These are phyloP conservation scores for Tyrannus savana DNA, from an alignment of 2,113 vertebrate species.

Conservation along the genomic window DNA sequence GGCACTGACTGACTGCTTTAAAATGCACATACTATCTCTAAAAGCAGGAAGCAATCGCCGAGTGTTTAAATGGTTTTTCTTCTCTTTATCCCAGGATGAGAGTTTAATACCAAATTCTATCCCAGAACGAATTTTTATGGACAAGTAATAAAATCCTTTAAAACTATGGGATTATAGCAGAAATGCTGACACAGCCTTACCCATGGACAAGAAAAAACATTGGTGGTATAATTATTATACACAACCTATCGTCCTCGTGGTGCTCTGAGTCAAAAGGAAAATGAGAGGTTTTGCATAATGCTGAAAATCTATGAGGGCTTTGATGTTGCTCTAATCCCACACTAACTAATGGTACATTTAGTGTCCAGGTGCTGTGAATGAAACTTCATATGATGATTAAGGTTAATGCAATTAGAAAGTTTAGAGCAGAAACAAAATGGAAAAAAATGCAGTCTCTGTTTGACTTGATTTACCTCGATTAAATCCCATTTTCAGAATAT, in stretches of 20 bases:
- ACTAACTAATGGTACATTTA: not conserved
- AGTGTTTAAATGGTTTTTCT: conserved; percentile 19
- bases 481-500: not conserved
- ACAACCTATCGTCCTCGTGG: not conserved
- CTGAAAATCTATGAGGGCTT: not conserved
- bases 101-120: conserved; percentile 41
- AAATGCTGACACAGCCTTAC: conserved; percentile 52
- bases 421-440: not conserved
- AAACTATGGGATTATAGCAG: conserved; percentile 50
- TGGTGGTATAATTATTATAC: not conserved
- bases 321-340: conserved; percentile 19
- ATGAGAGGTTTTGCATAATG: conserved; percentile 44
- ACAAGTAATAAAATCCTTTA: conserved; percentile 45
- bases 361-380: not conserved
- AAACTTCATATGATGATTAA: not conserved
- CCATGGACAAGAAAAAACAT: conserved; percentile 10
- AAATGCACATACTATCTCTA: not conserved
- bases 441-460: not conserved
- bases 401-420: not conserved
- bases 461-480: not conserved
- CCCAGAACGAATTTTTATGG: conserved; percentile 34
- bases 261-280: conserved; percentile 50
- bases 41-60: not conserved
- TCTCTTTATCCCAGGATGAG: conserved; percentile 48
- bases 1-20: not conserved